Base-by-base conservation (phyloP, 2,888 invertebrate species). In the Chironomus riparius region DNA sequence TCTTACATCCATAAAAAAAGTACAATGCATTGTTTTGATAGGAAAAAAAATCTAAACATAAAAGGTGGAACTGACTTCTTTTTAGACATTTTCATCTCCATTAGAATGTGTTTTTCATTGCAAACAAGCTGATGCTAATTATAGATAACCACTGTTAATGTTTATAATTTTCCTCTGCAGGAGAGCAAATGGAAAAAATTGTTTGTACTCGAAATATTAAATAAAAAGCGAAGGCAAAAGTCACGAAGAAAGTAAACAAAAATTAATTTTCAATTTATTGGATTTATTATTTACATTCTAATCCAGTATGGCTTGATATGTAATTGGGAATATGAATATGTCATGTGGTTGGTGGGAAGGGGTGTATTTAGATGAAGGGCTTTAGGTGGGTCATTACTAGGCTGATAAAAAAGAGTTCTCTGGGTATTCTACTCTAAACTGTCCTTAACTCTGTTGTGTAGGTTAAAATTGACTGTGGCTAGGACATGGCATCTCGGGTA, bases 91-190 rank as follows among this genome's bases (percentile, higher is more conserved):
- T 38, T 38, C 38, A 38, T 38, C 38, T 38, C 38, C 7, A 4
- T 5, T 5, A n/a, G 28, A 28, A 3, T 28, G 5, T 28, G 5
- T 28, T 38, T 7, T 56, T 56, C 7, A 15, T 56, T 15, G n/a
- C 15, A 56, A 56, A n/a, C 56, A 56, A 56, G 56, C 56, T 15
- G 56, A 22, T 56, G 56, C 56, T 56, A 56, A 56, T 56, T 18
- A 56, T 56, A 56, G 56, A 56, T 56, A 65, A 65, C 65, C 65
- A 65, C 71, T 24, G 24, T 18, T 18, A 71, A 70, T 70, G 70
- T 71, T 48, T 71, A 22, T 13, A 71, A 56, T 71, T 68, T 48
- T 56, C 21, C 72, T 38, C 62, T 72, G 72, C 72, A 47, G 72
- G 72, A 72, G 72, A 72, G 24, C 65, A 15, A 15, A 15, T 65